Conservation (phyloP, 1,140 invertebrate species). For the Drosophila baimaii region DNA sequence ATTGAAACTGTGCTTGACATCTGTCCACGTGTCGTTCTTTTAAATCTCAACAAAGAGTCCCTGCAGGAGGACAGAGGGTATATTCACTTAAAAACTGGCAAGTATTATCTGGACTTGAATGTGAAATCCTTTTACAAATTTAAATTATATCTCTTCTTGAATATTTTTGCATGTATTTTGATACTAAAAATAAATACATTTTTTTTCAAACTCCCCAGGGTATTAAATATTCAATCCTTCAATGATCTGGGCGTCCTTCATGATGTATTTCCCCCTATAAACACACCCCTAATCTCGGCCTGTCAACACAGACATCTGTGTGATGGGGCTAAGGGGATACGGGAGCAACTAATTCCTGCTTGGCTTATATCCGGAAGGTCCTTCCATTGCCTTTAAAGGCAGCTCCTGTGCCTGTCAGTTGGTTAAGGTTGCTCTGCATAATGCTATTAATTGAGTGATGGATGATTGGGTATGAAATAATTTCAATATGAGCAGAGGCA, state of each 20-base stretch:
- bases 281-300: constrained; percentile 41
- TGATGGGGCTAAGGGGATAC: constrained; percentile 58
- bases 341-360: constrained; percentile 29
- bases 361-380: constrained; percentile 4
- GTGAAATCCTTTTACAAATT: background rate
- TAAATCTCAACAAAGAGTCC: constrained; percentile 13
- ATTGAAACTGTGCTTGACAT: constrained; percentile 43
- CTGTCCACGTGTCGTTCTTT: constrained; percentile 40
- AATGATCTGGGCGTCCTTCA: background rate
- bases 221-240: background rate
- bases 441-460: constrained; percentile 47
- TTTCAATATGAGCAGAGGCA: constrained; percentile 14
- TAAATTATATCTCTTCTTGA: background rate
- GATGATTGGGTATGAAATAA: constrained; percentile 42
- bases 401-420: constrained; percentile 22
- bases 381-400: constrained; percentile 5
- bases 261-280: constrained; percentile 9
- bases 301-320: constrained; percentile 63
- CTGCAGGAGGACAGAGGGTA: background rate
- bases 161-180: background rate
- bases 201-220: background rate
- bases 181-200: background rate
- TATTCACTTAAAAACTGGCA: background rate
- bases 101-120: background rate
- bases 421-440: constrained; percentile 23